Evolutionary conservation across 1,140 invertebrate genomes (phyloP), one percentile per base, ranked within the genome.

Genomic region (Panulirus ornatus): DNA sequence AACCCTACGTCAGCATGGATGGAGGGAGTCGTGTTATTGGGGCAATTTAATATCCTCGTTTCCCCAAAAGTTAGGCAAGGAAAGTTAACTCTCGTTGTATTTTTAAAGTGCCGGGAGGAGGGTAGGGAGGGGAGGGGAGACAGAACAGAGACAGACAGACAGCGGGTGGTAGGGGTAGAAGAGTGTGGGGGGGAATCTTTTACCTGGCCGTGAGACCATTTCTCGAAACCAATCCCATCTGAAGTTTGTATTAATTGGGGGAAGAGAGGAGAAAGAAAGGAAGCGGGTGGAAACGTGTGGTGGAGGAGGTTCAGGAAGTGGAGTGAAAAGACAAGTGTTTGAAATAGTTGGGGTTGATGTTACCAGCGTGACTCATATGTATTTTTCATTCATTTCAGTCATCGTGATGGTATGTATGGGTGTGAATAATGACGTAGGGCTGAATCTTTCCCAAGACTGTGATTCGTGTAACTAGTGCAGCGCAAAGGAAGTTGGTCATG

Each of bases 21-120:
- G 44, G 71, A 75, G 30, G 19, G 27, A 75, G 3, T 38, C 71
- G 38, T 75, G 71, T 30, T 38, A 75, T 75, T 75, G 73, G 8
- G 40, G 73, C 38, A 76, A 76, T 76, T 76, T 76, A 76, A 76
- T 76, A 44, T 76, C 73, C 38, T 44, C 73, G 38, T 76, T 76
- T 22, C 16, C 73, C 19, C 51, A 19, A 44, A 76, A 76, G 73
- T 76, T 76, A 76, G 73, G 42, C 38, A 42, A 27, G 19, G 73
- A 76, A 76, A 76, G 73, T 76, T 76, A 76, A 76, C 73, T 44
- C 70, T 22, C 40, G 73, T 14, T 76, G 73, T 44, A 76, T 76
- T 76, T 76, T 76, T 76, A 76, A 16, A 44, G 73, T 27, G 19
- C 14, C 38, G 44, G 73, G 42, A 27, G 40, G 8, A 19, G 51